A percentile compares a stretch with the other conserved stretches of the same genome.
phyloP scores from a whole-genome alignment of 1,140 invertebrate genomes.

The Chironomus tepperi region DNA sequence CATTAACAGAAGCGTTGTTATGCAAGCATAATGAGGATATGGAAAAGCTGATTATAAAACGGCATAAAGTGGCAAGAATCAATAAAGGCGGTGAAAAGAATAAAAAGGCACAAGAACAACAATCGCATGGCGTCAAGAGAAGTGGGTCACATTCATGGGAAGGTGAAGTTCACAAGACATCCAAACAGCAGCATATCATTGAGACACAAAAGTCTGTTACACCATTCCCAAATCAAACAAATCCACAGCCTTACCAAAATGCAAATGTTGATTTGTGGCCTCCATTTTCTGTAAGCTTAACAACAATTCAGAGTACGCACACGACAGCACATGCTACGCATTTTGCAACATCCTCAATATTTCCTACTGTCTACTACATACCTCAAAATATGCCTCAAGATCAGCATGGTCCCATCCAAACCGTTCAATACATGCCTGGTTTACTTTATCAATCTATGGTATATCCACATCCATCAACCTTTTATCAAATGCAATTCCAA shows the following conservation, averaged over 20 bases:
- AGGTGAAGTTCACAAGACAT: slow-evolving; percentile 44
- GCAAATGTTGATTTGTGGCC: slow-evolving; percentile 48
- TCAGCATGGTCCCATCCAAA: slow-evolving; percentile 31
- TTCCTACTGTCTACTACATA: slow-evolving; percentile 48
- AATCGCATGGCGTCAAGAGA: slow-evolving; percentile 46
- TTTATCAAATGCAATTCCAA: slow-evolving; percentile 30
- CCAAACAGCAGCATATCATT: slow-evolving; percentile 42
- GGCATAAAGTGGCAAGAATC: slow-evolving; percentile 52
- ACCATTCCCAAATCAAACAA: slow-evolving; percentile 25
- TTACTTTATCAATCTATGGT: slow-evolving; percentile 36
- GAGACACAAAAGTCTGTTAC: slow-evolving; percentile 27
- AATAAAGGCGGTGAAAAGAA: slow-evolving; percentile 41
- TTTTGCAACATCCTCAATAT: slow-evolving; percentile 33
- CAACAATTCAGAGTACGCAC: slow-evolving; percentile 39
- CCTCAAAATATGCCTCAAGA: slow-evolving; percentile 33
- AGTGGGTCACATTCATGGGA: slow-evolving; percentile 48
- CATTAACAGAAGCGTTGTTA: slow-evolving; percentile 56
- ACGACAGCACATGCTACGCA: slow-evolving; percentile 33
- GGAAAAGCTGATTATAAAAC: slow-evolving; percentile 65
- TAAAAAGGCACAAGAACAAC: slow-evolving; percentile 37
- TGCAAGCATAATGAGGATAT: slow-evolving; percentile 65
- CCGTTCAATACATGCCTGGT: slow-evolving; percentile 45
- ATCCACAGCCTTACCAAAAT: slow-evolving; percentile 25
- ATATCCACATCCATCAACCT: slow-evolving; percentile 41
- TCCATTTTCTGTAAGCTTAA: slow-evolving; percentile 47